Evolutionary conservation across 2,888 invertebrate genomes (phyloP).

Genomic region (Aelia acuminata): DNA sequence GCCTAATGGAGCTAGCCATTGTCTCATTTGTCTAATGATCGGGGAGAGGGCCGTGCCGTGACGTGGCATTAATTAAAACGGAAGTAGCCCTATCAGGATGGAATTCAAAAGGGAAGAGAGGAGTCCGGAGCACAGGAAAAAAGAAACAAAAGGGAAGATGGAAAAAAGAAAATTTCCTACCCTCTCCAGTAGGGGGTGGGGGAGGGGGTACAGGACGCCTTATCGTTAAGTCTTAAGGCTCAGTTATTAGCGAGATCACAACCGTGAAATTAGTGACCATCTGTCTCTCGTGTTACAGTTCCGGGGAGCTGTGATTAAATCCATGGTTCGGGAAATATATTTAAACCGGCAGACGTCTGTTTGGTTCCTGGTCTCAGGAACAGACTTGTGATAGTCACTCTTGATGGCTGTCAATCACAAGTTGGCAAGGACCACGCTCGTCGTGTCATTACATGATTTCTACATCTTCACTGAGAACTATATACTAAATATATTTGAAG

Average conservation of each 20-base stretch:
- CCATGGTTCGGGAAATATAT: conserved; percentile 24
- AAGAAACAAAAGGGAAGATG: conserved; percentile 43
- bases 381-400: too few species aligned
- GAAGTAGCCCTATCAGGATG: conserved; percentile 36
- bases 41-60: neutral
- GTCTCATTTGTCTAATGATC: conserved; percentile 42
- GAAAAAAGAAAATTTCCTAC: conserved; percentile 3
- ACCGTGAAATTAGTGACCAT: conserved; percentile 57
- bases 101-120: conserved; percentile 6
- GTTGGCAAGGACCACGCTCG: neutral
- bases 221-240: conserved; percentile 47
- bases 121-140: conserved; percentile 33
- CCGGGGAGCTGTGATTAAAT: conserved; percentile 48
- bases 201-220: neutral
- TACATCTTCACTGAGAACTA: neutral
- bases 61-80: conserved; percentile 55
- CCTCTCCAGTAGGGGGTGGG: neutral
- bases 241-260: conserved; percentile 54
- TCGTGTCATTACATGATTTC: neutral
- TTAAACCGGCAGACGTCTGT: conserved; percentile 48
- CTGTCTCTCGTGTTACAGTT: conserved; percentile 46
- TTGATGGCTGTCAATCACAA: neutral
- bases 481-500: too few species aligned
- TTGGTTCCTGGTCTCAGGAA: conserved; percentile 8
- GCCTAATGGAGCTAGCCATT: conserved; percentile 44